Base-by-base conservation (phyloP, 2,888 invertebrate genomes). In the Eristalis intricaria region DNA sequence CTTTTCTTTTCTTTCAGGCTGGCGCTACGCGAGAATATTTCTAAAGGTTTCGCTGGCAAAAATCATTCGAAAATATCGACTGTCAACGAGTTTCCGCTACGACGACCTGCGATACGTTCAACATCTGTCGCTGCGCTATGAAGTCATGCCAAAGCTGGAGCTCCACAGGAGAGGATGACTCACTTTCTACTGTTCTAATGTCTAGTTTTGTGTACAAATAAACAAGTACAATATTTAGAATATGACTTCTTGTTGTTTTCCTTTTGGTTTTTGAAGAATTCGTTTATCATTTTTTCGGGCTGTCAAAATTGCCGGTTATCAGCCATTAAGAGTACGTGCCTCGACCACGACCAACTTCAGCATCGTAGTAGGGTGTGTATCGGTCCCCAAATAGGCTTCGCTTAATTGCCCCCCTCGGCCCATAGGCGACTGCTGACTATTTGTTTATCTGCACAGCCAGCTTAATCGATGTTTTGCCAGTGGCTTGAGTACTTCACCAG, bases 11-110 rank as follows among this genome's bases (percentile, higher is more conserved):
- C 50, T 77, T 83, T 15, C 26, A 89, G 89, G 90, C 40, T 87
- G 81, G 88, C 89, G 89, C 74, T 90, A 90, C 64, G 90, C 89
- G 38, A 69, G 88, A 40, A 81, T 89, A 8, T 86, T 89, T n/a
- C 70, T 90, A 61, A 89, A 88, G 29, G 83, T 90, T 7, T 69
- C 89, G 13, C 63, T 90, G 11, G 8, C 83, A 0, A 77, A 73
- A n/a, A 68, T 90, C 1, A 60, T 90, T 8, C 75, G 88, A 19
- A 88, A 89, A 26, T 90, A 89, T 58, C 84, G 84, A 61, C 89
- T 90, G 75, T 81, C 87, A 26, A 90, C 90, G 0, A 68, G 85
- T 3, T 84, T 90, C 40, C 82, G 80, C n/a, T 89, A 89, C 32
- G 76, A 89, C 0, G 88, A 90, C 70, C 60, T 90, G 0, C 60